Evolutionary conservation across 2,888 invertebrate species (phyloP).

Genomic region (Phengaris arion): DNA sequence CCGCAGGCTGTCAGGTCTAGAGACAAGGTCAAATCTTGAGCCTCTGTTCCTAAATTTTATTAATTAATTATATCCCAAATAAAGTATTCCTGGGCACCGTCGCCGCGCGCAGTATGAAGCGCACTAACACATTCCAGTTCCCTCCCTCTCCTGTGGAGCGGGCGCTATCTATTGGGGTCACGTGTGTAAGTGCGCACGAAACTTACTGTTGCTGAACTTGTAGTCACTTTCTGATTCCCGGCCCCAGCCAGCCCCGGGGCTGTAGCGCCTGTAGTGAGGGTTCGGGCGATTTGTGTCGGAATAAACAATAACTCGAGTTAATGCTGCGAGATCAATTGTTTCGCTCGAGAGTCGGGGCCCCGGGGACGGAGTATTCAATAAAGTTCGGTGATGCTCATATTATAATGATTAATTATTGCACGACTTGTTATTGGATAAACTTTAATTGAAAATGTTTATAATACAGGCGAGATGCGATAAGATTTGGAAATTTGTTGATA

Average conservation of each 20-base stretch:
- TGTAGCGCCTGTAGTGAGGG: neutral
- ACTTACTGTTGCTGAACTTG: constrained; percentile 7
- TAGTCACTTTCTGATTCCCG: constrained; percentile 22
- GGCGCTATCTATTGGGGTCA: constrained; percentile 34
- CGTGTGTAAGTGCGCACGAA: constrained; percentile 12
- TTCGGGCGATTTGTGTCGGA: neutral
- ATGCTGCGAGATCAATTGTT: neutral
- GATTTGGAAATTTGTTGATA: neutral
- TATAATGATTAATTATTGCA: constrained; percentile 16
- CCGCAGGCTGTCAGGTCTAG: too few species aligned
- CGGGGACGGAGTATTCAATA: neutral
- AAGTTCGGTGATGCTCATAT: neutral
- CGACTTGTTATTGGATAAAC: neutral
- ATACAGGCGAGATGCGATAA: neutral
- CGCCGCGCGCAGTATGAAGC: neutral
- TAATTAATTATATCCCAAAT: too few species aligned
- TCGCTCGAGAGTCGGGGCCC: neutral
- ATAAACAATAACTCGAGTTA: neutral
- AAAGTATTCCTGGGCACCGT: neutral
- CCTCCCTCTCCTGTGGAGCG: constrained; percentile 30
- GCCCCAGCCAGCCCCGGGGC: constrained; percentile 5
- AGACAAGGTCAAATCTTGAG: too few species aligned
- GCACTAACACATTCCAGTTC: constrained; percentile 5
- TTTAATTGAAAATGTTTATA: neutral
- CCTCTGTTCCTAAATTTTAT: too few species aligned